phyloP scores from a whole-genome alignment of 2,888 invertebrate species.

The Dendrolimus pini region DNA sequence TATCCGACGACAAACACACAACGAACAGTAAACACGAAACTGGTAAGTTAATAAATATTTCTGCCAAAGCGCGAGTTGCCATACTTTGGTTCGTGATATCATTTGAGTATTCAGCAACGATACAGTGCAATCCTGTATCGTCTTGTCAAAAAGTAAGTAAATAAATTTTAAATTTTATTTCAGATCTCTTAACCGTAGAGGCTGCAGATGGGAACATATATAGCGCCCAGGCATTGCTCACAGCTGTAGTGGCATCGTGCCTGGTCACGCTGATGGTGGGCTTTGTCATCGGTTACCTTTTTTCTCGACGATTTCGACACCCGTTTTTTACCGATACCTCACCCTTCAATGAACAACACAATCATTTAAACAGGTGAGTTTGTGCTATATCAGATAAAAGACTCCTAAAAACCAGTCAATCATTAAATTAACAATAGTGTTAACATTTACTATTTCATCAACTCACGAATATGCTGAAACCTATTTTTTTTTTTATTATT shows the following conservation, averaged over 20 bases:
- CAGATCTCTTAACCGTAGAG: constrained; percentile 69
- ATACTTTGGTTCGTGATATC: too few relatives aligned
- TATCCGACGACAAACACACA: constrained; percentile 71
- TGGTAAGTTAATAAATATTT: constrained; percentile 32
- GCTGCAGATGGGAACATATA: constrained; percentile 82
- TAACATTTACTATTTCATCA: constrained; percentile 1
- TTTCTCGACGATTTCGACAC: constrained; percentile 85
- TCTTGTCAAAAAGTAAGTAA: constrained; percentile 2
- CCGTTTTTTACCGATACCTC: constrained; percentile 84
- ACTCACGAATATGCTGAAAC: not conserved
- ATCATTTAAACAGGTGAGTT: constrained; percentile 82
- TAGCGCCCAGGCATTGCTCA: constrained; percentile 87
- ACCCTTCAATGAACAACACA: constrained; percentile 86
- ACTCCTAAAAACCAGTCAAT: too few relatives aligned
- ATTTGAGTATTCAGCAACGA: too few relatives aligned
- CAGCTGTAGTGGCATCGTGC: constrained; percentile 87
- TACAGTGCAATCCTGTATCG: too few relatives aligned
- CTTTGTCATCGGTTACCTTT: constrained; percentile 89
- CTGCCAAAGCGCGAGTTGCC: not conserved
- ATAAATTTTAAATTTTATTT: constrained; percentile 7
- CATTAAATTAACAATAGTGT: not conserved
- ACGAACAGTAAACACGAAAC: constrained; percentile 68
- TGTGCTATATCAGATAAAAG: not conserved
- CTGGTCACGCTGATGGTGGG: constrained; percentile 88
- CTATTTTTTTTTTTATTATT: too few relatives aligned